Evolutionary conservation across 2,113 vertebrate species (phyloP).

Genomic region (Triplophysa siluroides): DNA sequence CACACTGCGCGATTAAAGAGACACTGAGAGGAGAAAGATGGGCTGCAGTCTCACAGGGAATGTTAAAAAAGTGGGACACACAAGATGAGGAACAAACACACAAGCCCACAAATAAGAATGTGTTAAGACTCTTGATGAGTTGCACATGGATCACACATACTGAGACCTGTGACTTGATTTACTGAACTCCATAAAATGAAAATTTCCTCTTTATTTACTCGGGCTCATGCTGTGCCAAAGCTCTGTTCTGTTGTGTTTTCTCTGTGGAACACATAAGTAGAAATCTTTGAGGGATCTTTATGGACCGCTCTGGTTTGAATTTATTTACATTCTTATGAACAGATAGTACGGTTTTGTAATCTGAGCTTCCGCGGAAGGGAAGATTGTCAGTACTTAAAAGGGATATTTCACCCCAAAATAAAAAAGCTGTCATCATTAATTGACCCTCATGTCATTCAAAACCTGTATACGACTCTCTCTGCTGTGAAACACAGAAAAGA

Average conservation of each 20-base stretch:
- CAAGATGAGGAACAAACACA: slow-evolving; percentile 7
- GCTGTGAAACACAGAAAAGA: too few relatives aligned
- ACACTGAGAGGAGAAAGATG: slow-evolving; percentile 3
- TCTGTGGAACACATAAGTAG: not conserved
- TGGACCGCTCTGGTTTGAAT: too few relatives aligned
- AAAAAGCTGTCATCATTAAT: too few relatives aligned
- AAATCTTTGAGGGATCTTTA: not conserved
- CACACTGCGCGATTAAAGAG: slow-evolving; percentile 31
- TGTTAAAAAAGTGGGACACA: not conserved
- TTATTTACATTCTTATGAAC: too few relatives aligned
- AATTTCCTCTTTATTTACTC: not conserved
- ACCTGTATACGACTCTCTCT: too few relatives aligned
- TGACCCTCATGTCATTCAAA: too few relatives aligned
- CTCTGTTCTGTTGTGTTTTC: not conserved
- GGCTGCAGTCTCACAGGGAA: not conserved
- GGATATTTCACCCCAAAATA: too few relatives aligned
- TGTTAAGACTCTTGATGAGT: not conserved
- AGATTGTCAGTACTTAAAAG: too few relatives aligned
- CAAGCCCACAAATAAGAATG: not conserved
- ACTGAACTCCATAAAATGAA: slow-evolving; percentile 30
- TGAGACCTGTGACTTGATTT: slow-evolving; percentile 42
- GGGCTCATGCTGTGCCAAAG: not conserved
- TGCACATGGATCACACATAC: slow-evolving; percentile 11
- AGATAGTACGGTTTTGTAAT: too few relatives aligned
- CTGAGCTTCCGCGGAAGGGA: too few relatives aligned